These are phyloP conservation scores for Campopleginae sp. DNA, from an alignment of 2,888 invertebrate genomes.

Conservation along the genomic window DNA sequence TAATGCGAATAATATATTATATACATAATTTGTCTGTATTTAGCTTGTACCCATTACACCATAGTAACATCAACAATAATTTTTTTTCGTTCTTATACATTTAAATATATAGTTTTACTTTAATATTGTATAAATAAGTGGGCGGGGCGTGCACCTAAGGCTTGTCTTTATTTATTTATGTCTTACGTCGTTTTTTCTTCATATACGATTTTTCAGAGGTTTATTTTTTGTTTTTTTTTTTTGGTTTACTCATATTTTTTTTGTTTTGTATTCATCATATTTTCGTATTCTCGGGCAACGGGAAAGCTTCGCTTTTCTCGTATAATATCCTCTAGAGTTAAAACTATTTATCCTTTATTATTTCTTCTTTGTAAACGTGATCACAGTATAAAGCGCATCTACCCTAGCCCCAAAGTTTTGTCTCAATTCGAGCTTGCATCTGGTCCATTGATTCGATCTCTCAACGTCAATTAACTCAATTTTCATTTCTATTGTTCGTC, in stretches of 20 bases:
- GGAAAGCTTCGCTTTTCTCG: constrained; percentile 46
- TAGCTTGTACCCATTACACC: constrained; percentile 82
- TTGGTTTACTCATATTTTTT: constrained; percentile 38
- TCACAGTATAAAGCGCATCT: constrained; percentile 82
- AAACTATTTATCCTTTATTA: constrained; percentile 72
- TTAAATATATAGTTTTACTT: constrained; percentile 75
- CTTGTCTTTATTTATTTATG: constrained; percentile 68
- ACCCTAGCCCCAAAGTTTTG: constrained; percentile 64
- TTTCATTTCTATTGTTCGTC: constrained; percentile 33
- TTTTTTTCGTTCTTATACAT: constrained; percentile 71
- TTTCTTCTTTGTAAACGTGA: constrained; percentile 79
- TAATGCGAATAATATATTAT: constrained; percentile 61
- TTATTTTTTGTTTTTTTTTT: constrained; percentile 11
- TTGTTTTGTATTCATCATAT: constrained; percentile 77
- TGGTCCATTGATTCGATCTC: constrained; percentile 56
- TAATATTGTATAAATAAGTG: constrained; percentile 73
- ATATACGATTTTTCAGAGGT: constrained; percentile 51
- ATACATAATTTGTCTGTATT: constrained; percentile 81
- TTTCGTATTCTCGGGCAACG: constrained; percentile 72
- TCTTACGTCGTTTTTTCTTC: constrained; percentile 63
- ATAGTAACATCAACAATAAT: constrained; percentile 82
- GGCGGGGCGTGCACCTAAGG: constrained; percentile 78
- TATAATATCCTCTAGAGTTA: constrained; percentile 75
- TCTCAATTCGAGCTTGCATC: constrained; percentile 60
- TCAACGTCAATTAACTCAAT: not conserved